These are phyloP conservation scores for Drosophila sp. DNA, from an alignment of 1,140 invertebrate species.

Conservation along the genomic window DNA sequence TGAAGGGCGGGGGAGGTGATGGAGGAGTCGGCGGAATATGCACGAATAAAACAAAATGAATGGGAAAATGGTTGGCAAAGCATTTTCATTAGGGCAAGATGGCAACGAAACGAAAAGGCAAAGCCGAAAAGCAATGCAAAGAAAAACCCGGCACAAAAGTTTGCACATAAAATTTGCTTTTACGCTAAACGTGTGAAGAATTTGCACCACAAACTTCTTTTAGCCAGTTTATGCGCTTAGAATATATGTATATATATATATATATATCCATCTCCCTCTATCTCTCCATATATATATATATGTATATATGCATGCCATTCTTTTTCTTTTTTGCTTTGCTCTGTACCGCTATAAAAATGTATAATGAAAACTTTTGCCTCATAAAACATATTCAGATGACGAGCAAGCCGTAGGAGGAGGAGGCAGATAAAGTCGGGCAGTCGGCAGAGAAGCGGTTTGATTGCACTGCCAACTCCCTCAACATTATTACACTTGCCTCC, in stretches of 20 bases:
- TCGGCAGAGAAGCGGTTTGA: neutral
- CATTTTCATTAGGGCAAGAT: constrained; percentile 18
- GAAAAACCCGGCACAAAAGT: constrained; percentile 44
- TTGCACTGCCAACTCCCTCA: constrained; percentile 2
- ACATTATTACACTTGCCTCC: neutral
- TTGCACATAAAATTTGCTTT: constrained; percentile 52
- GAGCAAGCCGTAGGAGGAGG: constrained; percentile 6
- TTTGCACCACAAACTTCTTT: constrained; percentile 20
- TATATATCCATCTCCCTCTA: neutral
- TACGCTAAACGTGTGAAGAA: constrained; percentile 59
- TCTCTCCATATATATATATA: neutral
- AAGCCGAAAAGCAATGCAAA: neutral
- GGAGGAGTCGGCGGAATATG: neutral
- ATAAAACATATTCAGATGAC: constrained; percentile 31
- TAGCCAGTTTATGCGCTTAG: constrained; percentile 15
- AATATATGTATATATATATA: neutral
- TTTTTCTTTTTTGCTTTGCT: constrained; percentile 6
- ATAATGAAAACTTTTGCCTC: constrained; percentile 25
- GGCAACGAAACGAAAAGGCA: neutral
- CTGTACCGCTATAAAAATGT: constrained; percentile 18
- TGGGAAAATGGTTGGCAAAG: constrained; percentile 22
- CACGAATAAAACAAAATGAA: constrained; percentile 4
- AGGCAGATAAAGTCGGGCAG: constrained; percentile 5
- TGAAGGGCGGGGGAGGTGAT: neutral
- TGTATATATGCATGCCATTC: neutral